Base-by-base conservation (phyloP, 2,113 vertebrate species). In the Pongo abelii region DNA sequence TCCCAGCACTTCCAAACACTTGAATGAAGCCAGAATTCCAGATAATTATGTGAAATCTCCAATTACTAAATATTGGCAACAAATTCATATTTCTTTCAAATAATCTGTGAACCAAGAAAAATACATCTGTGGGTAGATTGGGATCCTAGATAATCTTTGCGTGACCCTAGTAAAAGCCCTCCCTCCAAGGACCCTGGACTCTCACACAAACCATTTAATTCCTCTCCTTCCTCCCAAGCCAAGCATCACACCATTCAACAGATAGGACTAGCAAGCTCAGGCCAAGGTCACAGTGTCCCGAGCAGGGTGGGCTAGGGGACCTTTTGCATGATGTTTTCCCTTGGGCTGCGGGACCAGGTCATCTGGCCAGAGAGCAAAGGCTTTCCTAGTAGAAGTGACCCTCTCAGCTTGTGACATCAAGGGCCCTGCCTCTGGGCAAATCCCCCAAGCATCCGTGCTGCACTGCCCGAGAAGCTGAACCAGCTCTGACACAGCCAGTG, bases 181-280 rank as follows among this genome's bases (percentile, higher is more conserved):
- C 78, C 55, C 59, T 78, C 67, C 17, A 32, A 38, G 80, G 80
- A n/a, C 35, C 67, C 94, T 69, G n/a, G 52, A 32, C 27, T 78
- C n/a, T 32, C 77, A 46, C 0, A 12, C 0, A 22, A 70, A 25
- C 61, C 13, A 7, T n/a, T 78, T 30, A 0, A 3, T 6, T n/a
- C 48, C 8, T 85, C 16, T 30, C 18, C 74, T 38, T 40, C 11
- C 57, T 40, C 35, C 30, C 4, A 10, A 38, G n/a, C 16, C n/a
- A 20, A 61, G 23, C 27, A 17, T 70, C 22, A 0, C 18, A 27
- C 40, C 35, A 1, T 2, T 12, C 20, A 69, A 40, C n/a, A 6
- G 30, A 32, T 32, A 6, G 30, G 25, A 13, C 27, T 5, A 27
- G 23, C 30, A n/a, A 38, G 38, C 35, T 0, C 38, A 48, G 8